Conservation (phyloP, 2,797 vertebrate species). For the Tenualosa thibaudeaui region DNA sequence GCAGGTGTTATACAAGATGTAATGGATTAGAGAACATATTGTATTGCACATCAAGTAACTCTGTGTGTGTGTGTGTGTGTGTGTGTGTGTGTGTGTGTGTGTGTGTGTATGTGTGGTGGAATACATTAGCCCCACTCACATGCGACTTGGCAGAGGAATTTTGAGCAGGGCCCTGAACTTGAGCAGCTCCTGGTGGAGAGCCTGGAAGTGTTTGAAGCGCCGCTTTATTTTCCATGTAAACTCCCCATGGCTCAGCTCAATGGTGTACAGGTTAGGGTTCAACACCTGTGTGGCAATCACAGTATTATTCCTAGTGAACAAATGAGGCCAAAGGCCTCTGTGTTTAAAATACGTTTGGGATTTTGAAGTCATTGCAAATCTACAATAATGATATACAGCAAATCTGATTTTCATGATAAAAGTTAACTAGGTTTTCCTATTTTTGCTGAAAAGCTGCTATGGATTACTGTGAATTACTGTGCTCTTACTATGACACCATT, state of each 20-base stretch:
- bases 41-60: background rate
- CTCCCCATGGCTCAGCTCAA: constrained; percentile 65
- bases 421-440: too few relatives aligned
- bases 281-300: constrained; percentile 63
- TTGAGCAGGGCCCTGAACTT: constrained; percentile 69
- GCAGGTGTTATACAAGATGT: background rate
- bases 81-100: background rate
- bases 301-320: constrained; percentile 42
- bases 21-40: constrained; percentile 2
- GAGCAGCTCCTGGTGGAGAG: constrained; percentile 66
- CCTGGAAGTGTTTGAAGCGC: constrained; percentile 67
- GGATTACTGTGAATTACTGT: background rate
- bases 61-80: constrained; percentile 5
- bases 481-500: background rate
- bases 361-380: too few relatives aligned
- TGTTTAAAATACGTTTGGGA: too few relatives aligned
- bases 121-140: constrained; percentile 62
- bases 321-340: too few relatives aligned
- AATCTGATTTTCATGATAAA: too few relatives aligned
- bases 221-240: constrained; percentile 71
- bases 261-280: constrained; percentile 68
- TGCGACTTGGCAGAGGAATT: constrained; percentile 63
- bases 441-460: too few relatives aligned
- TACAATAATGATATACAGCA: too few relatives aligned
- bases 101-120: constrained; percentile 28